phyloP scores from a whole-genome alignment of 1,140 invertebrate genomes.

The Brachionus plicatilis region DNA sequence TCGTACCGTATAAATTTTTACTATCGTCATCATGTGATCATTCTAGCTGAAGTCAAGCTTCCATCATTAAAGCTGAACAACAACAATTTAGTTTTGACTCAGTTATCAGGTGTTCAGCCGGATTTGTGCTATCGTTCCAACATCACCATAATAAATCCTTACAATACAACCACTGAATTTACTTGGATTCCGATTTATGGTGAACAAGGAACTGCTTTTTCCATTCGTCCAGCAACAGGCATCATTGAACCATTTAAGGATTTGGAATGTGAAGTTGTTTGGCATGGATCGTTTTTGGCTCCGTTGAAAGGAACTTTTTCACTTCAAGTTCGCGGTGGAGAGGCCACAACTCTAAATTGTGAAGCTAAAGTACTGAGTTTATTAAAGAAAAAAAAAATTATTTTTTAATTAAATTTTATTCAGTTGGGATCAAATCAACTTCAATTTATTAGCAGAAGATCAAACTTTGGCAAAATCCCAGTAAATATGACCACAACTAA shows the following conservation, averaged over 20 bases:
- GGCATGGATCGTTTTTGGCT: slow-evolving; percentile 54
- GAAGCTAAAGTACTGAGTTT: slow-evolving; percentile 47
- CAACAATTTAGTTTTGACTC: slow-evolving; percentile 46
- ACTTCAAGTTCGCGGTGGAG: slow-evolving; percentile 49
- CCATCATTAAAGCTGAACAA: slow-evolving; percentile 49
- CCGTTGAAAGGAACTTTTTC: slow-evolving; percentile 53
- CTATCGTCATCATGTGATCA: slow-evolving; percentile 53
- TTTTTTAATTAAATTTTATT: neutral
- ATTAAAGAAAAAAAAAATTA: neutral
- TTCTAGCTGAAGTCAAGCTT: slow-evolving; percentile 51
- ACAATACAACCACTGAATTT: slow-evolving; percentile 54
- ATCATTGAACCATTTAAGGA: slow-evolving; percentile 51
- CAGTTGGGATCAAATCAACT: slow-evolving; percentile 51
- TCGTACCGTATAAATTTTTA: slow-evolving; percentile 53
- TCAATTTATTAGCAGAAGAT: slow-evolving; percentile 50
- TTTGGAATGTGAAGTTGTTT: slow-evolving; percentile 56
- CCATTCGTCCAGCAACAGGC: slow-evolving; percentile 53
- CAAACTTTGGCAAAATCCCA: slow-evolving; percentile 52
- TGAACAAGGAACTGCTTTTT: slow-evolving; percentile 54
- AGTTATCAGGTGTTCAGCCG: slow-evolving; percentile 48
- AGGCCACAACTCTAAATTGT: slow-evolving; percentile 47
- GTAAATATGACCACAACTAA: slow-evolving; percentile 52
- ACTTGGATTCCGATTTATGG: slow-evolving; percentile 52
- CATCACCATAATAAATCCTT: slow-evolving; percentile 50
- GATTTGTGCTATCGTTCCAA: slow-evolving; percentile 52